Conservation (phyloP, 1,140 invertebrate species). For the Adelges cooleyi region DNA sequence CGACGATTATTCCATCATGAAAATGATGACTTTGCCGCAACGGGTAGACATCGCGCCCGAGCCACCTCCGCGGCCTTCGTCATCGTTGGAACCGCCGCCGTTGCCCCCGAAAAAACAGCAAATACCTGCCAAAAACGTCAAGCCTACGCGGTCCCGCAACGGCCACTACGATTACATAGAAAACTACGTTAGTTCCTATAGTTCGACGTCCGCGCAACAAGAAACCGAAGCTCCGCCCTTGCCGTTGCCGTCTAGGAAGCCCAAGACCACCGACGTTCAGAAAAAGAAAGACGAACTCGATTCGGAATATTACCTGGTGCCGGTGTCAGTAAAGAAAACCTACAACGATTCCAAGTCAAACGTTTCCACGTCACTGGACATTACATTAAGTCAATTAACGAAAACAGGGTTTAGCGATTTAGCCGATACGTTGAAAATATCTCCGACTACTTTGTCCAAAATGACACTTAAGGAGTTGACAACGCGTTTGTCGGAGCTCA, state of each 20-base stretch:
- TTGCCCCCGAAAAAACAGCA: conserved; percentile 68
- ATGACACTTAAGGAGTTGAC: conserved; percentile 76
- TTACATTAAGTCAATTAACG: conserved; percentile 67
- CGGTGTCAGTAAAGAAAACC: conserved; percentile 32
- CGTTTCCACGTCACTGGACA: conserved; percentile 44
- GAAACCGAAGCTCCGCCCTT: conserved; percentile 42
- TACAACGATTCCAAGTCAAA: conserved; percentile 4
- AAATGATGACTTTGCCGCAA: conserved; percentile 22
- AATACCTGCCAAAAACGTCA: conserved; percentile 40
- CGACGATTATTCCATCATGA: conserved; percentile 25
- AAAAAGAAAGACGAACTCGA: conserved; percentile 35
- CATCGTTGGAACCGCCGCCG: conserved; percentile 59
- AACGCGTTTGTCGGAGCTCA: conserved; percentile 48
- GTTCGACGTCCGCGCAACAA: conserved; percentile 7
- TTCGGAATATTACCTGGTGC: conserved; percentile 50
- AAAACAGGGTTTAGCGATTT: conserved; percentile 67
- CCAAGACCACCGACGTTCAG: conserved; percentile 35
- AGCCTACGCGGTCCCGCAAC: conserved; percentile 52
- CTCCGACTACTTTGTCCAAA: conserved; percentile 60
- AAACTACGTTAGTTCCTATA: conserved; percentile 40
- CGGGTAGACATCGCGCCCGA: conserved; percentile 42
- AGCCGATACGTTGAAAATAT: conserved; percentile 60
- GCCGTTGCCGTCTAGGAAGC: conserved; percentile 49
- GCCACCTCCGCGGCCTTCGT: conserved; percentile 54
- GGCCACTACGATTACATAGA: conserved; percentile 52